phyloP scores from a whole-genome alignment of 2,888 invertebrate species.

The Palloptera scutellata region DNA sequence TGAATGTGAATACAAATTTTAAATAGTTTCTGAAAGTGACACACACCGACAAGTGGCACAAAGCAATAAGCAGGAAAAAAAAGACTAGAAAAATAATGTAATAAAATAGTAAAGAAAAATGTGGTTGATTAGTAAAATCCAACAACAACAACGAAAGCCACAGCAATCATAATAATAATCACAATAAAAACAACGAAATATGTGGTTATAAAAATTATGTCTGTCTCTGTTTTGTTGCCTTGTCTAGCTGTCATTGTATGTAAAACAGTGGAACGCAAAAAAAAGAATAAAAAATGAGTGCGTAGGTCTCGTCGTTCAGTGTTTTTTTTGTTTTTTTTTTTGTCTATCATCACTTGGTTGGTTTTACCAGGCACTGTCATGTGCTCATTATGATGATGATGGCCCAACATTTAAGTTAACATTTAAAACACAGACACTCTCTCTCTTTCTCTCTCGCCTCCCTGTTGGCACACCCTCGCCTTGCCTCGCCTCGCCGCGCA shows the following conservation, averaged over 20 bases:
- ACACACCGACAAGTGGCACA: constrained; percentile 40
- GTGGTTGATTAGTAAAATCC: constrained; percentile 23
- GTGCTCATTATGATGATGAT: too few species aligned
- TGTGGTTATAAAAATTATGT: constrained; percentile 23
- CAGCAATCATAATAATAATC: background rate
- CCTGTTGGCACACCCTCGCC: too few species aligned
- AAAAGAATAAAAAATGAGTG: constrained; percentile 5
- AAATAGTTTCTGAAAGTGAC: too few species aligned
- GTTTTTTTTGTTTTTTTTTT: constrained; percentile 33
- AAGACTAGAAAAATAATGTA: background rate
- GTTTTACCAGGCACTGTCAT: too few species aligned
- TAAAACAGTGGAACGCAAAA: constrained; percentile 16
- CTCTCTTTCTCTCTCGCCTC: too few species aligned
- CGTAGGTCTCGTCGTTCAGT: too few species aligned
- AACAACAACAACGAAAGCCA: constrained; percentile 26
- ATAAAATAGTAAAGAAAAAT: constrained; percentile 22
- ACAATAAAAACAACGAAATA: background rate
- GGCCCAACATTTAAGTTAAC: too few species aligned
- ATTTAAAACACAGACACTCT: too few species aligned
- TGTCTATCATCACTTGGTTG: too few species aligned
- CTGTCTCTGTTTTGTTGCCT: too few species aligned
- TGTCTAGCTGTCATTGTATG: constrained; percentile 12
- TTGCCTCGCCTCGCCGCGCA: too few species aligned
- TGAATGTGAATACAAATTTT: too few species aligned
- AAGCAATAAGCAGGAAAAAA: constrained; percentile 17